Percentiles rank a stretch among this genome's conserved stretches.
Conservation (phyloP, 30 jellyfish, hydroid and myxozoan genomes). For the Morbakka virulenta region DNA sequence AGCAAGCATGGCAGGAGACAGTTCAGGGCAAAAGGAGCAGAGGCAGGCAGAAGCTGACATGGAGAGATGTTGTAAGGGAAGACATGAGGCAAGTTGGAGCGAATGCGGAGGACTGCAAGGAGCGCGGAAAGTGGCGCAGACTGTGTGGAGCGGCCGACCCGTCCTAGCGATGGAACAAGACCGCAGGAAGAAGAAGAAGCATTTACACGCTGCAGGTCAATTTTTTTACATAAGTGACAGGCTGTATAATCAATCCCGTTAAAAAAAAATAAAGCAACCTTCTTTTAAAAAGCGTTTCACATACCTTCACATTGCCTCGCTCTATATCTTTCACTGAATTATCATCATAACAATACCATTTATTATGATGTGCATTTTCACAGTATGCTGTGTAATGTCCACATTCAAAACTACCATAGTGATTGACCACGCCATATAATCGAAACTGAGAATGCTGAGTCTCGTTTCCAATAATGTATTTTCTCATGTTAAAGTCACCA, state of each 20-base stretch:
- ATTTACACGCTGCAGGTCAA: too few species aligned
- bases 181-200: too few species aligned
- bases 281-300: neutral
- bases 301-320: constrained; percentile 48
- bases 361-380: constrained; percentile 26
- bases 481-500: constrained; percentile 29
- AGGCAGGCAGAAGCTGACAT: too few species aligned
- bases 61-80: too few species aligned
- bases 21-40: too few species aligned
- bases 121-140: too few species aligned
- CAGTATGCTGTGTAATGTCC: constrained; percentile 95
- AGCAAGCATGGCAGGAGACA: too few species aligned
- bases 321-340: constrained; percentile 62
- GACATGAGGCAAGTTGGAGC: too few species aligned
- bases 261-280: neutral
- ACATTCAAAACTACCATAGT: constrained; percentile 90
- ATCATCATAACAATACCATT: constrained; percentile 85
- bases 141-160: too few species aligned
- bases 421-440: constrained; percentile 71
- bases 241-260: neutral
- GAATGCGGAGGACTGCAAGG: too few species aligned
- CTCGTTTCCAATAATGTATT: constrained; percentile 30
- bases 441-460: constrained; percentile 21
- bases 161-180: too few species aligned
- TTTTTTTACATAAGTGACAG: too few species aligned